Evolutionary conservation across 2,113 vertebrate species (phyloP), one percentile per base, ranked within the genome.

Genomic region (Mugil cephalus): DNA sequence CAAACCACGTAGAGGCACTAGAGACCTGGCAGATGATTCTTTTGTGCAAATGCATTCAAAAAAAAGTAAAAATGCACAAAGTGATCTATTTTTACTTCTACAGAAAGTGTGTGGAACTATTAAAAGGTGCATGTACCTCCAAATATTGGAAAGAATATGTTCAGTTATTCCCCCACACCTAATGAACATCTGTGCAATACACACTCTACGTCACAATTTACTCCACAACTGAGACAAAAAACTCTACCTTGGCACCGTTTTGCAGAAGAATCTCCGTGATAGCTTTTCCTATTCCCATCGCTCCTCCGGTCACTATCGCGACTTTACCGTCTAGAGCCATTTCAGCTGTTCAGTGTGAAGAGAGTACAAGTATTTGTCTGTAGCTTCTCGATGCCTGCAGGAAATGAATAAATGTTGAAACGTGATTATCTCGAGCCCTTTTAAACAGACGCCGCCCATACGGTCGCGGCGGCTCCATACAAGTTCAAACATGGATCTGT

Each of bases 271-370:
- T 74, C 67, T 91, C 82, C 1, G 80, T 45, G 4, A 93, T 70
- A 0, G 81, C 88, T 79, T 30, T 87, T 7, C 93, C 92, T 4
- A 94, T 89, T 1, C 93, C 93, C 61, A 74, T 55, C 1, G 77
- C 90, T 1, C 81, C 93, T 46, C 93, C 93, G 1, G 92, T 93
- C 69, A 94, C 87, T 0, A 91, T 58, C 0, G 88, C 92, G 0
- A 14, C 17, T 78, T 90, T 89, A 0, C 79, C 80, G 0, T 8
- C 5, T 1, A 92, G 2, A 3, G 82, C 64, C 91, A 92, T 92
- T 15, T 50, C 10, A 45, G 43, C 1, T 11, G 38, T 10, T 53
- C 6, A 8, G 6, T 19, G 1, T 8, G 4, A 11, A 4, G 3
- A 7, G 7, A 48, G n/a, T 1, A 53, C n/a, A 7, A 10, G 24